Evolutionary conservation across 2,888 invertebrate genomes (phyloP).

Genomic region (Xestia ashworthii): DNA sequence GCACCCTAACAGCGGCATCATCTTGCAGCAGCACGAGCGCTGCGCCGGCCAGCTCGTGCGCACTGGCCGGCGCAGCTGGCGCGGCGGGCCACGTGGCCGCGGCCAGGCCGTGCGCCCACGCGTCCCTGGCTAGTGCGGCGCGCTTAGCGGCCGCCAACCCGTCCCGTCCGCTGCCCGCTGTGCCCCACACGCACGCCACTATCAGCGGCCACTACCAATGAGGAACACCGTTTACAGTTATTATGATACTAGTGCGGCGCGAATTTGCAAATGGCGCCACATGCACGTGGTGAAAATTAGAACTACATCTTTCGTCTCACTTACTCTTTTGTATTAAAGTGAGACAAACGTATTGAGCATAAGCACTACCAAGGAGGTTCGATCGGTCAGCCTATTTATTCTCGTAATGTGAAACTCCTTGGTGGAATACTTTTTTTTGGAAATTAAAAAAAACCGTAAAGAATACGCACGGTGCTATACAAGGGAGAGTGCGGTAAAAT

Average conservation of each 20-base stretch:
- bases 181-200: constrained; percentile 80
- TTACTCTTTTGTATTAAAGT: too few relatives aligned
- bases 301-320: too few relatives aligned
- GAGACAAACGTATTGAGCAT: too few relatives aligned
- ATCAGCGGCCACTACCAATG: constrained; percentile 73
- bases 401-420: neutral
- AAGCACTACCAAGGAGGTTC: too few relatives aligned
- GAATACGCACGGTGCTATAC: too few relatives aligned
- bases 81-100: constrained; percentile 57
- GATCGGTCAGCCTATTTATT: too few relatives aligned
- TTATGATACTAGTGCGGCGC: too few relatives aligned
- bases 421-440: neutral
- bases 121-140: constrained; percentile 80
- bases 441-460: too few relatives aligned
- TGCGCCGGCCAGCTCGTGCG: constrained; percentile 74
- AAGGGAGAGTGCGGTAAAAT: too few relatives aligned
- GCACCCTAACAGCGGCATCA: constrained; percentile 70
- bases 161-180: constrained; percentile 74
- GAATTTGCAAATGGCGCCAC: too few relatives aligned
- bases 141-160: constrained; percentile 72
- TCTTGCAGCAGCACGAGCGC: constrained; percentile 73
- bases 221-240: too few relatives aligned
- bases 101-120: constrained; percentile 92
- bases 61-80: constrained; percentile 62
- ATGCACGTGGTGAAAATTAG: too few relatives aligned